A percentile compares a stretch with the other conserved stretches of the same genome.
These are phyloP conservation scores for Ranitomeya imitator DNA, from an alignment of 2,113 vertebrate species.

Conservation along the genomic window DNA sequence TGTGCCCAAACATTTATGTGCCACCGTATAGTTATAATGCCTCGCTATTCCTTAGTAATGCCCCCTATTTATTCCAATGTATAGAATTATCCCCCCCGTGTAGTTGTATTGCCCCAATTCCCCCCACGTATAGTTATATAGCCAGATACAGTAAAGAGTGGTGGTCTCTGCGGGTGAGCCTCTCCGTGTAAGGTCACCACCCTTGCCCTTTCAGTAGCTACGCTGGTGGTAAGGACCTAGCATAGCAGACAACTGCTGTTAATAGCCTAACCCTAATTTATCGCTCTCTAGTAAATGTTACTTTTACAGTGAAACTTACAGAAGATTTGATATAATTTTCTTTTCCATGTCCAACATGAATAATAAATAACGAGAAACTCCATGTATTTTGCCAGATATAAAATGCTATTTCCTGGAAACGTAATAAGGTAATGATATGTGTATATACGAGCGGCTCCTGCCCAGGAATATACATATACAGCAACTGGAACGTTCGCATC, in stretches of 20 bases:
- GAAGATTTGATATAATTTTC: not conserved
- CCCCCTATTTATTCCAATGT: too few relatives aligned
- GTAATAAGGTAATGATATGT: slow-evolving; percentile 26
- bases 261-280: not conserved
- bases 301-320: not conserved
- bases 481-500: slow-evolving; percentile 27
- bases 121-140: too few relatives aligned
- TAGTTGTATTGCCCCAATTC: too few relatives aligned
- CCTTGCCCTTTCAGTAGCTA: too few relatives aligned
- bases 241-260: not conserved
- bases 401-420: slow-evolving; percentile 27
- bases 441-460: not conserved
- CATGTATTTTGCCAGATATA: not conserved
- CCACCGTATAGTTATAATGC: too few relatives aligned
- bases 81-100: too few relatives aligned
- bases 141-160: too few relatives aligned
- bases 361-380: not conserved
- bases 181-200: too few relatives aligned
- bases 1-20: too few relatives aligned
- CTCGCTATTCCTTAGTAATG: too few relatives aligned
- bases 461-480: slow-evolving; percentile 4
- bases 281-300: not conserved
- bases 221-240: not conserved
- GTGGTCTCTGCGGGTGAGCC: too few relatives aligned
- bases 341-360: slow-evolving; percentile 7